Evolutionary conservation across 2,113 vertebrate species (phyloP), one percentile per base, ranked within the genome.

Genomic region (Hepsetus odoe): DNA sequence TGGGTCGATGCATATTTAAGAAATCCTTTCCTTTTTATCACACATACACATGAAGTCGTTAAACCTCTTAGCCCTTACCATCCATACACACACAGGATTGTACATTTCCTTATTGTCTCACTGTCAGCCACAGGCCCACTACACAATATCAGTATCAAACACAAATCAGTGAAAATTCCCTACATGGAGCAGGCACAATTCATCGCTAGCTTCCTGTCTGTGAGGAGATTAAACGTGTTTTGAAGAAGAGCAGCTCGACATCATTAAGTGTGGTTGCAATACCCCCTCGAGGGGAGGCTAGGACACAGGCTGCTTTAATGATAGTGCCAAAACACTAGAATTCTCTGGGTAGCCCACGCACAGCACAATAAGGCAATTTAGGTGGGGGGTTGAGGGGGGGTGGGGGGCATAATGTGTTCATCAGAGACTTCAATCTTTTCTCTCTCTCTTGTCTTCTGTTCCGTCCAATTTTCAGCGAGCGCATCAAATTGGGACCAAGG

Each of bases 361-460:
- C 28, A 26, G 56, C 64, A 69, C 79, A 80, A 75, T 70, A 74
- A 75, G 53, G 46, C 64, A 80, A 61, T 75, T 80, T 62, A 74
- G 56, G 38, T 18, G 40, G 58, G 10, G 12, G 20, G 14, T 20
- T 20, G 22, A 11, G 8, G 5, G 28, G 12, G 9, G 5, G n/a
- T 11, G 30, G 32, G 51, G 32, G 24, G 14, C 35, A 58, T 67
- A 70, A 80, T 75, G 42, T 1, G 40, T 61, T 75, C 72, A 75
- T 80, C 55, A 69, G 79, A 62, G 72, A 67, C 38, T 51, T 75
- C 65, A 51, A 75, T 75, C 72, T 80, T 22, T 30, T 44, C 38
- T 51, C 58, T 65, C 14, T 5, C 77, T 46, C 14, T 3, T 42
- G 61, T 73, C 49, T 67, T 44, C 77, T 33, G 33, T 46, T 68